These are phyloP conservation scores for Phycodurus eques DNA, from an alignment of 2,113 vertebrate genomes.

Conservation along the genomic window DNA sequence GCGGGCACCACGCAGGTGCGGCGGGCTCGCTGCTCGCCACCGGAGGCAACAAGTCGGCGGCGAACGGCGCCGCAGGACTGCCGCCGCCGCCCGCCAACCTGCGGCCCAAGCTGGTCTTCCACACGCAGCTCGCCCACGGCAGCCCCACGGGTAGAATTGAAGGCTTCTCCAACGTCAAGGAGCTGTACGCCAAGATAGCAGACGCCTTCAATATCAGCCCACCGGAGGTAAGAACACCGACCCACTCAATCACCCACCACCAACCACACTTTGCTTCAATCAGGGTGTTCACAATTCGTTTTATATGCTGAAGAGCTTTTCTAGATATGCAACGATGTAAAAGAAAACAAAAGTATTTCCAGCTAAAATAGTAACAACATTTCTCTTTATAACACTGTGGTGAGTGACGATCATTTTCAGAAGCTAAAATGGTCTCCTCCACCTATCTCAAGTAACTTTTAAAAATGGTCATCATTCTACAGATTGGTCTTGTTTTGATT, in stretches of 20 bases:
- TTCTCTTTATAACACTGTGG: no score
- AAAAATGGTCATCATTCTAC: no score
- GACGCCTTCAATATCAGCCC: conserved; percentile 76
- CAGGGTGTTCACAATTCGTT: neutral
- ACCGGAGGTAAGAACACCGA: conserved; percentile 75
- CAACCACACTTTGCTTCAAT: neutral
- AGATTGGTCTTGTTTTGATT: no score
- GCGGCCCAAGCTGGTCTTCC: conserved; percentile 80
- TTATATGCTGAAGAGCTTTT: neutral
- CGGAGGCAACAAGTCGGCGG: conserved; percentile 33
- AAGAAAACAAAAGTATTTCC: no score
- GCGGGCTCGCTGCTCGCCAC: conserved; percentile 24
- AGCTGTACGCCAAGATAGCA: conserved; percentile 84
- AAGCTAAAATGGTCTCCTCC: no score
- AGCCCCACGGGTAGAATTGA: conserved; percentile 87
- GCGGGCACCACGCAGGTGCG: conserved; percentile 64
- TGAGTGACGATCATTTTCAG: no score
- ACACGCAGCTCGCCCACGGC: conserved; percentile 91
- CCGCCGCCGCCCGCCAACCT: conserved; percentile 60
- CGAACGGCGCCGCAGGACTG: conserved; percentile 60
- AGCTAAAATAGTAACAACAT: no score
- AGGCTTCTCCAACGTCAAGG: conserved; percentile 82
- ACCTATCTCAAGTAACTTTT: no score
- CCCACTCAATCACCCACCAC: neutral
- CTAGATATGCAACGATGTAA: no score